These are phyloP conservation scores for Acronicta leporina DNA, from an alignment of 2,888 invertebrate species.

Conservation along the genomic window DNA sequence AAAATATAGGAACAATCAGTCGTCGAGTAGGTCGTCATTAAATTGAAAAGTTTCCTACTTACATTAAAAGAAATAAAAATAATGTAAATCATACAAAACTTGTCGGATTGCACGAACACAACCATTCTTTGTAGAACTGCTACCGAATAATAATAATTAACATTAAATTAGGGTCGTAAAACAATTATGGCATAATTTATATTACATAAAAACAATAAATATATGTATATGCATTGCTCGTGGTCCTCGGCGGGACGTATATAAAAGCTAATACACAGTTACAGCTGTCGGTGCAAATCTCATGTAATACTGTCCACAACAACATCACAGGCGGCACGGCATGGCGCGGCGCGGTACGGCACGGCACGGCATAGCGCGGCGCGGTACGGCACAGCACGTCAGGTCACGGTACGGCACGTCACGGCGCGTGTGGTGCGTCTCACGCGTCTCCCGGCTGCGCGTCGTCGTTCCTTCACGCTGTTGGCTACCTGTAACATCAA, in stretches of 20 bases:
- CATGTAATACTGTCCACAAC: conserved; percentile 49
- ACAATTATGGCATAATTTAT: conserved; percentile 85
- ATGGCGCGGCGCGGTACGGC: neutral
- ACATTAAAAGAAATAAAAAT: conserved; percentile 66
- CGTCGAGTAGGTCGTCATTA: conserved; percentile 71
- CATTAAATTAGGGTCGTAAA: conserved; percentile 80
- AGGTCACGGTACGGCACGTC: conserved; percentile 10
- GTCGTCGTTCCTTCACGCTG: conserved; percentile 60
- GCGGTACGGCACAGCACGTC: conserved; percentile 4
- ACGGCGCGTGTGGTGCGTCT: conserved; percentile 14
- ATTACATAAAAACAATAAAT: conserved; percentile 79
- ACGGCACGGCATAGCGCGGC: conserved; percentile 15
- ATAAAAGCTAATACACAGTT: conserved; percentile 48
- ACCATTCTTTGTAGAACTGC: conserved; percentile 62
- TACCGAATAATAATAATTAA: conserved; percentile 71
- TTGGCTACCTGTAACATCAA: conserved; percentile 71
- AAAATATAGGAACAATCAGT: conserved; percentile 76
- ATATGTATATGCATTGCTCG: conserved; percentile 68
- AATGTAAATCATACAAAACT: conserved; percentile 69
- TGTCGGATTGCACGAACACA: conserved; percentile 64
- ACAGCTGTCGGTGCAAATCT: conserved; percentile 43
- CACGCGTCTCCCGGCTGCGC: conserved; percentile 36
- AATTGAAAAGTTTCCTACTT: conserved; percentile 73
- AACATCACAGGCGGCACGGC: conserved; percentile 13
- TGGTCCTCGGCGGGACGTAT: conserved; percentile 51